Evolutionary conservation across 2,797 vertebrate genomes (phyloP), one percentile per base, ranked within the genome.

Genomic region (Anabacerthia variegaticeps): DNA sequence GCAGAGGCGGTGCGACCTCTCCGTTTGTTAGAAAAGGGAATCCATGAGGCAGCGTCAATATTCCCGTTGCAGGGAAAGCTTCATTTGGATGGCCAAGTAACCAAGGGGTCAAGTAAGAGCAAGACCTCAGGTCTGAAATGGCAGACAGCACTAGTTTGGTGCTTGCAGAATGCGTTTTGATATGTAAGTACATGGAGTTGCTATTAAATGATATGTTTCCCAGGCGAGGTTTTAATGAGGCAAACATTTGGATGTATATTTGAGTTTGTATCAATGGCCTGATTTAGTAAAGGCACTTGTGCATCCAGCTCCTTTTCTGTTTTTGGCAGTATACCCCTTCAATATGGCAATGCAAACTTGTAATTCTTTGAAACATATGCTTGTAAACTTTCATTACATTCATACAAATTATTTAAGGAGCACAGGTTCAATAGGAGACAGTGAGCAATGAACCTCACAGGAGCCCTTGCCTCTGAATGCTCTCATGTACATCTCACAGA

Each of bases 1-100:
- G n/a, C 3, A 2, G 66, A 63, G n/a, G 52, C 0, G 1, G 9
- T 6, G 61, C 0, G 1, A 20, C 36, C 18, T 23, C 71, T 28
- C 18, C 3, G 0, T 51, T 36, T 28, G 7, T n/a, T 9, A 23
- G 67, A 12, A 26, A 27, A 16, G 9, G 26, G 44, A 32, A 14
- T 18, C n/a, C 49, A 10, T 0, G 13, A 26, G 27, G 32, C 19
- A 75, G 2, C 1, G 2, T 3, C 24, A 67, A 51, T 2, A 1
- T 22, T 10, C 18, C 15, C 0, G 0, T 10, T 8, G 30, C 19
- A 12, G 9, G 51, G 32, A 43, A 69, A 49, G 12, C 26, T 43
- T 54, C 28, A 0, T 54, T 49, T 28, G 56, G 39, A 11, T 18
- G 2, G 37, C 2, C 43, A 44, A 20, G 43, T 44, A 44, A 44